phyloP scores from a whole-genome alignment of 2,113 vertebrate species.

The Hippotragus niger region DNA sequence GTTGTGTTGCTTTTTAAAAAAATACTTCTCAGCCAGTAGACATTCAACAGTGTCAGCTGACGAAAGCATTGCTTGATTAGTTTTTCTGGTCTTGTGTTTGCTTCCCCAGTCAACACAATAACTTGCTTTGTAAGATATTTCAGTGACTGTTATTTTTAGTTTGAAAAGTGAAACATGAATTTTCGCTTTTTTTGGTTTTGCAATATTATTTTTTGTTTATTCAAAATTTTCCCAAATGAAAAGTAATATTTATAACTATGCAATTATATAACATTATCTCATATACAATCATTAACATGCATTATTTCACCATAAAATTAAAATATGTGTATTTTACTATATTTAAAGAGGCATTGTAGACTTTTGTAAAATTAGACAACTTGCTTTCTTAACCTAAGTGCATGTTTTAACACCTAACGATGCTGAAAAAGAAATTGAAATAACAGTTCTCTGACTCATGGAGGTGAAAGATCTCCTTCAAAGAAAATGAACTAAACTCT shows the following conservation, averaged over 20 bases:
- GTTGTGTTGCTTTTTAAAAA: neutral
- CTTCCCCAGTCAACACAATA: neutral
- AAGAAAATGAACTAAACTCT: neutral
- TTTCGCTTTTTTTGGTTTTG: neutral
- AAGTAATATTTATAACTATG: neutral
- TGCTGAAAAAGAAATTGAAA: neutral
- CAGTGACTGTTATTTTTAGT: neutral
- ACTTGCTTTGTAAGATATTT: neutral
- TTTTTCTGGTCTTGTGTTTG: no score
- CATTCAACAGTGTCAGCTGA: neutral
- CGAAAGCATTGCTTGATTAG: no score
- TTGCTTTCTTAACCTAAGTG: neutral
- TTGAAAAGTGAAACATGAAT: neutral
- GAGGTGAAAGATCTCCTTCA: neutral
- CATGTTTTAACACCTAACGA: neutral
- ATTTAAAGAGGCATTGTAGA: neutral
- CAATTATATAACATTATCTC: neutral
- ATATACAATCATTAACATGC: neutral
- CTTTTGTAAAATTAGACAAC: neutral
- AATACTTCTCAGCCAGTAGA: no score
- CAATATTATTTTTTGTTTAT: neutral
- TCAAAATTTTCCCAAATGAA: neutral
- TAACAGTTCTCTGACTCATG: neutral
- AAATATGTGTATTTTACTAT: neutral
- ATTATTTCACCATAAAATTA: neutral